phyloP scores from a whole-genome alignment of 2,797 vertebrate genomes.

The Diplodus sargus region DNA sequence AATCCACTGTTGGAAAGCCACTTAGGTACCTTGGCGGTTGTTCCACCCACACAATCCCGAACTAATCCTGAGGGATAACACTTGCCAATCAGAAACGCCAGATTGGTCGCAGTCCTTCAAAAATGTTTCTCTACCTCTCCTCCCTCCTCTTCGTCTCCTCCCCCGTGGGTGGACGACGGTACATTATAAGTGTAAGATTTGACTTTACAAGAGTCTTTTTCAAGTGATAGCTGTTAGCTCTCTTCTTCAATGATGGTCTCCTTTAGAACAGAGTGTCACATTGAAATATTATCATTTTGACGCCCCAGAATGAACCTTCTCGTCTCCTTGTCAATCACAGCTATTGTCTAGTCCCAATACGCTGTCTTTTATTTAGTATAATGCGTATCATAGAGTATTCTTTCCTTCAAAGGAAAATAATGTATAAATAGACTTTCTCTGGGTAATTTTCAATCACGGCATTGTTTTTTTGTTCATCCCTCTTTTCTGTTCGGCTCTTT shows the following conservation, averaged over 20 bases:
- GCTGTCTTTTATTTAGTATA: conserved; percentile 43
- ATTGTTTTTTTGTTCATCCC: conserved; percentile 8
- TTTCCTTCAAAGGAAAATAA: conserved; percentile 44
- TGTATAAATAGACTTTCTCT: conserved; percentile 51
- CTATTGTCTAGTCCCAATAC: conserved; percentile 50
- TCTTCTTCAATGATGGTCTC: conserved; percentile 49
- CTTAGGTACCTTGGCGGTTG: conserved; percentile 43
- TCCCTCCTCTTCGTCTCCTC: conserved; percentile 40
- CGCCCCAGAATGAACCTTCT: conserved; percentile 68
- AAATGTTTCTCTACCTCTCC: conserved; percentile 59
- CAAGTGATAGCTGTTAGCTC: conserved; percentile 70
- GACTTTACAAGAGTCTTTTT: conserved; percentile 55
- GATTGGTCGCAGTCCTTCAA: conserved; percentile 61
- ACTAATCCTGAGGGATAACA: conserved; percentile 66
- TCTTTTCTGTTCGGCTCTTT: conserved; percentile 7
- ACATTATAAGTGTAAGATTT: conserved; percentile 78
- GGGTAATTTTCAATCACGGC: conserved; percentile 41
- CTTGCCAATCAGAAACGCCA: conserved; percentile 73
- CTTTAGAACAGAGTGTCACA: conserved; percentile 60
- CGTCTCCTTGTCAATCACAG: conserved; percentile 75
- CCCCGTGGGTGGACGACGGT: conserved; percentile 56
- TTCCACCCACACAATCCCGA: conserved; percentile 62
- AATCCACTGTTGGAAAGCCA: conserved; percentile 52
- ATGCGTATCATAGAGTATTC: conserved; percentile 23
- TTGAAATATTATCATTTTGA: conserved; percentile 73